Percentiles rank a stretch among this genome's conserved stretches.
phyloP scores from a whole-genome alignment of 2,797 vertebrate genomes.

The Pampus argenteus region DNA sequence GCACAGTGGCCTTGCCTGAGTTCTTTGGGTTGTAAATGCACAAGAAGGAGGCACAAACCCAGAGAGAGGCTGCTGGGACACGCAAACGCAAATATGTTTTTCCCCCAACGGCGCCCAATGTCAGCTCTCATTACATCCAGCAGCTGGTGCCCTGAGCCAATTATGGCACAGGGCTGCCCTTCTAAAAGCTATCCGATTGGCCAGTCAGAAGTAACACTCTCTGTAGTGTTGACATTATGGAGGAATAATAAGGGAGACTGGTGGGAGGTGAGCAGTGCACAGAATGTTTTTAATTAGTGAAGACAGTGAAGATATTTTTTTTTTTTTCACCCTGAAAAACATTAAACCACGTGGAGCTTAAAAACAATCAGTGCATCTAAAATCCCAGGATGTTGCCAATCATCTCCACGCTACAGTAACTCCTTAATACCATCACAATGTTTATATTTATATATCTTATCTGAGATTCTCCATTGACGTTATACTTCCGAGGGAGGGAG shows the following conservation, averaged over 20 bases:
- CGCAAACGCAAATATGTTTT: constrained; percentile 57
- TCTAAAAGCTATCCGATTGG: constrained; percentile 36
- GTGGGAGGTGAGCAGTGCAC: constrained; percentile 33
- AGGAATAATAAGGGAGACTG: constrained; percentile 41
- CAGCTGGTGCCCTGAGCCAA: constrained; percentile 48
- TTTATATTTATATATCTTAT: background rate
- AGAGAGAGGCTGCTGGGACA: constrained; percentile 30
- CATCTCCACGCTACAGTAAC: background rate
- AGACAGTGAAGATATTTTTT: background rate
- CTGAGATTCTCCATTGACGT: background rate
- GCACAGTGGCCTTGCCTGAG: constrained; percentile 1
- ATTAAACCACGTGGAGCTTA: too few relatives aligned
- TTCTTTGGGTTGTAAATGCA: constrained; percentile 28
- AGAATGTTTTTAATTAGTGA: constrained; percentile 63
- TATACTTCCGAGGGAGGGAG: background rate
- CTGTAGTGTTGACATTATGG: constrained; percentile 43
- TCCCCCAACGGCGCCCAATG: constrained; percentile 57
- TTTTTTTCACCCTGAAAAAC: background rate
- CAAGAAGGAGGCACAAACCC: constrained; percentile 7
- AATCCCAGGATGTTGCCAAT: background rate
- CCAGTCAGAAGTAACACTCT: background rate
- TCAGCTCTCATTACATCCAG: constrained; percentile 68
- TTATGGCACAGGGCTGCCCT: constrained; percentile 44
- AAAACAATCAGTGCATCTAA: too few relatives aligned
- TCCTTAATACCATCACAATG: background rate